A percentile compares a stretch with the other conserved stretches of the same genome.
phyloP scores from a whole-genome alignment of 2,113 vertebrate genomes.

The Lepus timidus region DNA sequence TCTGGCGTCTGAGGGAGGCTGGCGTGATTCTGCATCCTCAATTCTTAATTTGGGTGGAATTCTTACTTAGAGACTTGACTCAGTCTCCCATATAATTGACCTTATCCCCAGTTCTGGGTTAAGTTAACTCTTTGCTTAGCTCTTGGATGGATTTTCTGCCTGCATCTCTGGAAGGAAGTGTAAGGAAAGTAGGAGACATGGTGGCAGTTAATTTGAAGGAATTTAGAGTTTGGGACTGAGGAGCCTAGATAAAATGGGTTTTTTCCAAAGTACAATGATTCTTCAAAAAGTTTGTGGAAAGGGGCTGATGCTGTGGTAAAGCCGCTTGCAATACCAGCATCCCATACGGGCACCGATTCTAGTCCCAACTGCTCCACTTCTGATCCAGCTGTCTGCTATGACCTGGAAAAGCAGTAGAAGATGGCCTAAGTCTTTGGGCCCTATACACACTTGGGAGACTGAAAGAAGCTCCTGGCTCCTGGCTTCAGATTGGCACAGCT shows the following conservation, averaged over 20 bases:
- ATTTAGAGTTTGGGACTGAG: not conserved
- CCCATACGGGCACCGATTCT: no score
- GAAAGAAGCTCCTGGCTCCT: no score
- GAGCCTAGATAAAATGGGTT: not conserved
- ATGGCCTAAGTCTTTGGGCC: no score
- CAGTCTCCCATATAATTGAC: not conserved
- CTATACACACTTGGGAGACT: no score
- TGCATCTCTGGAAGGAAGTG: not conserved
- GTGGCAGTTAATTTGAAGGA: not conserved
- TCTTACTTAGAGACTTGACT: slow-evolving; percentile 5
- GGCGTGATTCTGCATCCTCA: not conserved
- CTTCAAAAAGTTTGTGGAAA: no score
- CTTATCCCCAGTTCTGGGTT: not conserved
- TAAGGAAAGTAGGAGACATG: not conserved
- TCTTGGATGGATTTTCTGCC: slow-evolving; percentile 5
- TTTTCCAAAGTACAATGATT: no score
- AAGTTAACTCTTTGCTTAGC: not conserved
- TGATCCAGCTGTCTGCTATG: no score
- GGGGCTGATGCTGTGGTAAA: no score
- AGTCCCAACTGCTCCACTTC: no score
- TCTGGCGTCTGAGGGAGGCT: not conserved
- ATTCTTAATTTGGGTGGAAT: not conserved
- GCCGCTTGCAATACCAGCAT: no score
- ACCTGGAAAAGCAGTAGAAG: no score
- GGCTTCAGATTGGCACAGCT: no score